Percentiles rank a stretch among this genome's conserved stretches.
These are phyloP conservation scores for Drosophila simulans DNA, from an alignment of 1,140 invertebrate genomes.

Conservation along the genomic window DNA sequence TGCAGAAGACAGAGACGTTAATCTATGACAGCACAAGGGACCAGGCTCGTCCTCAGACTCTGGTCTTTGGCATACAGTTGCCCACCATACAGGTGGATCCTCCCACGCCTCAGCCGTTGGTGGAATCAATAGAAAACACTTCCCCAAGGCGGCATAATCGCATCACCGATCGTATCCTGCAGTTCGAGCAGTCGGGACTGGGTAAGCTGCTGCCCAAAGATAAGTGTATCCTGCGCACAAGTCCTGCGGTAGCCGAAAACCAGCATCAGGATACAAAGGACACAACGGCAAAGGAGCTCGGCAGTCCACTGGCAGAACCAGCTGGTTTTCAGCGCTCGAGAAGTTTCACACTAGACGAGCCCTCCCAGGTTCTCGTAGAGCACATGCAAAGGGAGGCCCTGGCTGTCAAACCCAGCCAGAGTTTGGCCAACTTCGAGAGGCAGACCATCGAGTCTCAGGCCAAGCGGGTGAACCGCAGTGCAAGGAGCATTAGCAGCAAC, in stretches of 20 bases:
- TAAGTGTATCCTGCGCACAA: conserved; percentile 48
- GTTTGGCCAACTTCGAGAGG: conserved; percentile 43
- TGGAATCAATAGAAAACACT: neutral
- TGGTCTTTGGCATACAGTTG: neutral
- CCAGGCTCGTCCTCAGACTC: conserved; percentile 39
- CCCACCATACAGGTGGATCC: conserved; percentile 74
- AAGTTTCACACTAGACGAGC: conserved; percentile 87
- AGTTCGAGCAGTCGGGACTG: conserved; percentile 41
- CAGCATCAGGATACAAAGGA: neutral
- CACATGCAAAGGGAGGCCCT: conserved; percentile 80
- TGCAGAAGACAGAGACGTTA: conserved; percentile 57
- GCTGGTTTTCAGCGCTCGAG: conserved; percentile 84
- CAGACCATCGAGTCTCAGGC: conserved; percentile 77
- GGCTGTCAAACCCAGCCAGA: conserved; percentile 1
- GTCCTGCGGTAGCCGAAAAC: conserved; percentile 23
- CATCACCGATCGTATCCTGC: conserved; percentile 56
- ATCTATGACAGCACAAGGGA: conserved; percentile 63
- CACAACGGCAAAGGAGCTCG: neutral
- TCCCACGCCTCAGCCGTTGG: conserved; percentile 56
- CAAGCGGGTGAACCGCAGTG: conserved; percentile 65
- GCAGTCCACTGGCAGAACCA: neutral
- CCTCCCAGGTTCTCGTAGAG: conserved; percentile 87
- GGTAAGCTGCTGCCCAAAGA: conserved; percentile 19
- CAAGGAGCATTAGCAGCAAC: conserved; percentile 1
- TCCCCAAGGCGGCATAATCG: conserved; percentile 15